phyloP scores from a whole-genome alignment of 2,113 vertebrate species.

The Gulo gulo region DNA sequence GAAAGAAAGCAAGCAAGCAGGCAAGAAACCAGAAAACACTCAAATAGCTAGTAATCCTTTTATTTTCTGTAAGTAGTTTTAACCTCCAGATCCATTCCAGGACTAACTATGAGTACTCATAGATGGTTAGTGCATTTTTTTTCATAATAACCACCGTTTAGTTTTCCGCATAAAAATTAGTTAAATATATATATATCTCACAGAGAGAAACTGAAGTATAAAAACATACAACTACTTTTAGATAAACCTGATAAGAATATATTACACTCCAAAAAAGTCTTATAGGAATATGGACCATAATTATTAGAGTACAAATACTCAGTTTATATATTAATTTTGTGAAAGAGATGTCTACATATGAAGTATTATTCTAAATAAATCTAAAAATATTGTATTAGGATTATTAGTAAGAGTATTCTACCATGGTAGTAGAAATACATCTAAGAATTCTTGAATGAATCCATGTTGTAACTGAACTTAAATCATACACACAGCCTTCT shows the following conservation, averaged over 20 bases:
- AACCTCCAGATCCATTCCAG: neutral
- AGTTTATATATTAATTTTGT: neutral
- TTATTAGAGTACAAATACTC: neutral
- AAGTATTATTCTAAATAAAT: neutral
- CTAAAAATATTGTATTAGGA: neutral
- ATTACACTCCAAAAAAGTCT: neutral
- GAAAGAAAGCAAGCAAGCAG: neutral
- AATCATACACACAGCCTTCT: neutral
- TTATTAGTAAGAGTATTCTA: neutral
- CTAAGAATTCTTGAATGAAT: neutral
- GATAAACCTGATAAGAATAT: neutral
- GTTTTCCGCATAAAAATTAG: neutral
- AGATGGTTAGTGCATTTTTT: neutral
- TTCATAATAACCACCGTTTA: neutral
- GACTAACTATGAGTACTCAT: neutral
- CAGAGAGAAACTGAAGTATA: neutral
- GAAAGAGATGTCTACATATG: neutral
- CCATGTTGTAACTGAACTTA: neutral
- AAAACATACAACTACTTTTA: neutral
- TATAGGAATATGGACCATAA: neutral
- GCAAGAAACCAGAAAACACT: neutral
- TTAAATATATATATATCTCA: neutral
- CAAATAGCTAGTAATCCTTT: neutral
- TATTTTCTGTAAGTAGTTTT: neutral
- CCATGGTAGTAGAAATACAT: neutral